Conservation (phyloP, 2,888 invertebrate genomes). For the Liopterus haemorrhoidalis region DNA sequence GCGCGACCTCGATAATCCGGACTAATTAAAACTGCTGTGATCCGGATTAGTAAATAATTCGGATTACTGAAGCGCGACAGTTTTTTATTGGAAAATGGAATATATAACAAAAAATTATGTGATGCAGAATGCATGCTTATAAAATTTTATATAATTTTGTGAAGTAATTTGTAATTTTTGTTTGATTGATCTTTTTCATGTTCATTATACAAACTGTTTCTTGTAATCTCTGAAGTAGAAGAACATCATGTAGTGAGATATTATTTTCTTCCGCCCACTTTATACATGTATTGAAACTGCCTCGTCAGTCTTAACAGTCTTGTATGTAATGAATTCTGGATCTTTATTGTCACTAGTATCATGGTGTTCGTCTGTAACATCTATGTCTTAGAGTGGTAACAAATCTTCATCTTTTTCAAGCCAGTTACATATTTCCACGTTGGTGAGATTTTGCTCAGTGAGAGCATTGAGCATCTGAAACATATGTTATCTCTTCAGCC, state of each 20-base stretch:
- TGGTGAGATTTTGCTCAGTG: slow-evolving; percentile 23
- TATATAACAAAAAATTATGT: not conserved
- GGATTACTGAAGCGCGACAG: slow-evolving; percentile 7
- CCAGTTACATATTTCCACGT: too few species aligned
- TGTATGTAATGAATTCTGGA: slow-evolving; percentile 10
- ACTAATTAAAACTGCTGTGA: slow-evolving; percentile 7
- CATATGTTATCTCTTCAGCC: slow-evolving; percentile 20
- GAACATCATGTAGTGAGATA: slow-evolving; percentile 15
- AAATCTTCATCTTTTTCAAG: too few species aligned
- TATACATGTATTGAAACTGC: slow-evolving; percentile 8
- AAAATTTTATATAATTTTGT: slow-evolving; percentile 2
- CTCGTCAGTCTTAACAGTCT: slow-evolving; percentile 10
- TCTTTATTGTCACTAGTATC: slow-evolving; percentile 6
- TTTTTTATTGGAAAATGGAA: slow-evolving; percentile 1
- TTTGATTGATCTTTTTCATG: slow-evolving; percentile 1
- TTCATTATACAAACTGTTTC: slow-evolving; percentile 6
- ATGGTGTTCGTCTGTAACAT: slow-evolving; percentile 12
- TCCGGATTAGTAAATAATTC: slow-evolving; percentile 9
- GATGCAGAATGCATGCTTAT: not conserved
- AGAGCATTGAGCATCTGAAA: slow-evolving; percentile 25
- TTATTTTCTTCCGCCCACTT: slow-evolving; percentile 8
- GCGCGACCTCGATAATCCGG: slow-evolving; percentile 9
- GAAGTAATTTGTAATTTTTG: slow-evolving; percentile 1
- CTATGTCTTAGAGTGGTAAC: too few species aligned
- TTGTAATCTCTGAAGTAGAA: slow-evolving; percentile 11